Percentiles rank a stretch among this genome's conserved stretches.
Evolutionary conservation across 2,113 vertebrate species (phyloP).

Genomic region (Dinomys branickii): DNA sequence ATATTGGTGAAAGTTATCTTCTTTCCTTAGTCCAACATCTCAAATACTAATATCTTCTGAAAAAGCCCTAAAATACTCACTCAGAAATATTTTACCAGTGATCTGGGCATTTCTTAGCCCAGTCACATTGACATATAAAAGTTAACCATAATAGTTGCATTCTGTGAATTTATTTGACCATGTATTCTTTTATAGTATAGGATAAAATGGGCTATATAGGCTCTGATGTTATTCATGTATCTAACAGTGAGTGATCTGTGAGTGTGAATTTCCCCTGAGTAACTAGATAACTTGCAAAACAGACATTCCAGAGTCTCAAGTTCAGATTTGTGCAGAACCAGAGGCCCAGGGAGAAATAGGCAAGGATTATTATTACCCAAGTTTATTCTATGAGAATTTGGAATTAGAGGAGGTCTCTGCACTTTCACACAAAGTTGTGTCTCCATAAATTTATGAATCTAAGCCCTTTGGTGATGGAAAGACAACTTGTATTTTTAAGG

Average conservation of each 20-base stretch:
- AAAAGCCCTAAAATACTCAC: neutral
- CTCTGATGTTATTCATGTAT: neutral
- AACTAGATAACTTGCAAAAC: neutral
- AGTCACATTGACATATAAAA: neutral
- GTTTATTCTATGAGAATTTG: neutral
- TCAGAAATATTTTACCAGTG: neutral
- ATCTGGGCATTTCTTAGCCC: neutral
- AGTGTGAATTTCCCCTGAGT: neutral
- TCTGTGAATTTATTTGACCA: neutral
- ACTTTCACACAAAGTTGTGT: neutral
- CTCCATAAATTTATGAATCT: slow-evolving; percentile 39
- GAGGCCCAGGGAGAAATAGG: neutral
- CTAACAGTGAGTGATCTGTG: neutral
- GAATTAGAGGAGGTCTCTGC: neutral
- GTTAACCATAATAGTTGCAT: neutral
- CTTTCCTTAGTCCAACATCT: neutral
- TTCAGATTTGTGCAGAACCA: neutral
- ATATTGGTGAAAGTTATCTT: neutral
- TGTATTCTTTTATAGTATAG: neutral
- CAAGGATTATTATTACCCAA: neutral
- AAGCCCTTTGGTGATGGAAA: neutral
- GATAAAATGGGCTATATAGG: neutral
- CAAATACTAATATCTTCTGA: neutral
- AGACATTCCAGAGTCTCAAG: neutral
- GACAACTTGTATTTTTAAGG: slow-evolving; percentile 37